These are phyloP conservation scores for Melanostoma scalare DNA, from an alignment of 2,888 invertebrate genomes.

Conservation along the genomic window DNA sequence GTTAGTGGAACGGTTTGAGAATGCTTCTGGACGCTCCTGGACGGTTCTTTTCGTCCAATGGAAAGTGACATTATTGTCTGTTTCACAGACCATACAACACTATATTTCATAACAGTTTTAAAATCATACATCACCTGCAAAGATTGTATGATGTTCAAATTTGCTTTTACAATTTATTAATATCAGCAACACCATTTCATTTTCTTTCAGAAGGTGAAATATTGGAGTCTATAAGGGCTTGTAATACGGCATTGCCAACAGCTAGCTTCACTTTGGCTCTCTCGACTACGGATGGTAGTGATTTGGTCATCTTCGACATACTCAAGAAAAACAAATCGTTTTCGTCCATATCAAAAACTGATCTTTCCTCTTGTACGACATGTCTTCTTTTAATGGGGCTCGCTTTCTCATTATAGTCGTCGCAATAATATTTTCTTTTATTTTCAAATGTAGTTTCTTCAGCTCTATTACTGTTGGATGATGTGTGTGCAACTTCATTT, in stretches of 20 bases:
- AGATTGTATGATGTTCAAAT: too few relatives aligned
- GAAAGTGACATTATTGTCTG: too few relatives aligned
- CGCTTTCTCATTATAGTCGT: constrained; percentile 2
- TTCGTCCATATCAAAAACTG: constrained; percentile 37
- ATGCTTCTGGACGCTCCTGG: too few relatives aligned
- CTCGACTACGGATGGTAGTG: constrained; percentile 21
- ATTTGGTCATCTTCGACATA: constrained; percentile 53
- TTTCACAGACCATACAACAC: too few relatives aligned
- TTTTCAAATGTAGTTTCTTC: background rate
- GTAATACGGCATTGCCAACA: constrained; percentile 37
- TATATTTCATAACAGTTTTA: too few relatives aligned
- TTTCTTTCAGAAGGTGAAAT: background rate
- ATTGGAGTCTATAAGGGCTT: constrained; percentile 12
- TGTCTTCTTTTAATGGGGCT: constrained; percentile 8
- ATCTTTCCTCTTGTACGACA: background rate
- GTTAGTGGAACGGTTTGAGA: too few relatives aligned
- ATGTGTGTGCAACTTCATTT: constrained; percentile 11
- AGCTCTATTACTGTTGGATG: background rate
- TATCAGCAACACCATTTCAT: background rate
- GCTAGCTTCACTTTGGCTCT: constrained; percentile 46
- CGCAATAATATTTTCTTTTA: constrained; percentile 4
- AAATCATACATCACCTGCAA: too few relatives aligned
- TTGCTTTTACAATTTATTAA: too few relatives aligned
- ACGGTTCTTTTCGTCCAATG: too few relatives aligned
- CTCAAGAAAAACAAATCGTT: constrained; percentile 51